Conservation (phyloP, 2,113 vertebrate species). For the Mobula hypostoma region DNA sequence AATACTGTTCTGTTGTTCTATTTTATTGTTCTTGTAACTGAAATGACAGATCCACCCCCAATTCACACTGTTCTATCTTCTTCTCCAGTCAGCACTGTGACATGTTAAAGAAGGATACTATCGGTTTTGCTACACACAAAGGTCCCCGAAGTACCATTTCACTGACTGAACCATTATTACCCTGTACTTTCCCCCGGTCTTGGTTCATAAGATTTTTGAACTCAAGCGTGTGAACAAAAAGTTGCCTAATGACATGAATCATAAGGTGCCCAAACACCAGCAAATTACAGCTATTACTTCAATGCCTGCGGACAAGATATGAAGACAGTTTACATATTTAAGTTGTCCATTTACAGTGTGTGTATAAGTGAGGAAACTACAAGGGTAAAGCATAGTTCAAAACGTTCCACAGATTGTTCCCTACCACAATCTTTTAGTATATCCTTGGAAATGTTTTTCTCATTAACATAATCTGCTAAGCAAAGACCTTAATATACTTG, state of each 20-base stretch:
- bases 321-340: neutral
- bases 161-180: no score
- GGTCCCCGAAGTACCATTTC: no score
- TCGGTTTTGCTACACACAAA: no score
- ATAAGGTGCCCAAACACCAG: neutral
- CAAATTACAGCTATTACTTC: neutral
- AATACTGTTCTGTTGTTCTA: no score
- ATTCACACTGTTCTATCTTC: neutral
- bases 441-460: neutral
- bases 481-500: no score
- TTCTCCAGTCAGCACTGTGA: neutral
- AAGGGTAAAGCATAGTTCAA: neutral
- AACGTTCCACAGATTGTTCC: neutral
- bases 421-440: neutral
- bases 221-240: neutral
- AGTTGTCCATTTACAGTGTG: neutral
- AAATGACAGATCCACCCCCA: neutral
- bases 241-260: neutral
- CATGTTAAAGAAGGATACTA: no score
- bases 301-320: neutral
- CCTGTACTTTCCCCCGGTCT: no score
- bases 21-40: neutral
- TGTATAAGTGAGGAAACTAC: neutral
- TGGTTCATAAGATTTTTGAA: neutral
- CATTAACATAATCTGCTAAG: neutral